Base-by-base conservation (phyloP, 2,888 invertebrate genomes). In the Griposia aprilina region DNA sequence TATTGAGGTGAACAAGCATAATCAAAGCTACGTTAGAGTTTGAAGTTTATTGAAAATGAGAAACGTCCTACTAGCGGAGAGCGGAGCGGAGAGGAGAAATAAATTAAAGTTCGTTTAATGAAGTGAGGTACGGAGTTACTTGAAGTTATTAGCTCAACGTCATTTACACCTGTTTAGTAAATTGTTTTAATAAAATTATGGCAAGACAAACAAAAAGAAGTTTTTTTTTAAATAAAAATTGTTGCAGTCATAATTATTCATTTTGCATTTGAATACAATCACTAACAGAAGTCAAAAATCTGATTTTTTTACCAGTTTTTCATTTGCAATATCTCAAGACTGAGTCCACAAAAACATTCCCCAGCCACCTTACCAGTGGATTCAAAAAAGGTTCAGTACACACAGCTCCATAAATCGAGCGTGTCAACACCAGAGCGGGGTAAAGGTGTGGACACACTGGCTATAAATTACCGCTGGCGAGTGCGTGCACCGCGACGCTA, bases 381-480 rank as follows among this genome's bases (percentile, higher is more conserved):
- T 85, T n/a, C n/a, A n/a, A 85, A 88, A 85, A 90, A 91, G 90
- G 91, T 88, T 90, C 85, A 85, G 88, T 91, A 88, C 87, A 90
- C 89, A 89, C 84, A 81, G 84, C 91, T 92, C 90, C 89, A 94
- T 94, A 94, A 95, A 95, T 94, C 91, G 90, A 82, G 84, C 84
- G 83, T 92, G 94, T 94, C 94, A 94, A 90, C 93, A 88, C 88
- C 94, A 94, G 93, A 89, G 90, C 88, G 88, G 92, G 90, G 93
- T 93, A 91, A 95, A 95, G 94, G 94, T 94, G 95, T 90, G 94
- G 93, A 94, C 95, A 94, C 93, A 94, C 92, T 74, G 82, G 88
- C 89, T 90, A 91, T 93, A 92, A 92, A 91, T 93, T 91, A 92
- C 89, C 88, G 85, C 83, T 81, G 85, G 89, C 89, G 88, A 85